These are phyloP conservation scores for Diogma glabrata DNA, from an alignment of 2,888 invertebrate species.

Conservation along the genomic window DNA sequence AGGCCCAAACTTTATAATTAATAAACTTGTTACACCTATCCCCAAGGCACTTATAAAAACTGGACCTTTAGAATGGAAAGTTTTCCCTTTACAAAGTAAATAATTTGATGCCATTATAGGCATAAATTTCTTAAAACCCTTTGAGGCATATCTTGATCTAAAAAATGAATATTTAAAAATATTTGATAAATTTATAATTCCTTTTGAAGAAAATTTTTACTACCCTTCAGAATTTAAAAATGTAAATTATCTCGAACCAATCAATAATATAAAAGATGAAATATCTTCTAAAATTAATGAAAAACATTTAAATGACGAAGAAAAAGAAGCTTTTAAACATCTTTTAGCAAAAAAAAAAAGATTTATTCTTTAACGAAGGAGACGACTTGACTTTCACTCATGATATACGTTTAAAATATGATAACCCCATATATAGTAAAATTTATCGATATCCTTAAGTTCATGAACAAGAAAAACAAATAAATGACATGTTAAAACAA, in stretches of 20 bases:
- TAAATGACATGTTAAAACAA: background rate
- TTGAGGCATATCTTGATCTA: background rate
- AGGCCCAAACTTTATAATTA: too few relatives aligned
- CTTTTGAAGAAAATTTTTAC: background rate
- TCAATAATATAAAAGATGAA: background rate
- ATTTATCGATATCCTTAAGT: background rate
- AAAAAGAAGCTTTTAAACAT: background rate
- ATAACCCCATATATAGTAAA: background rate
- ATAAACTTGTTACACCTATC: background rate
- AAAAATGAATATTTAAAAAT: background rate
- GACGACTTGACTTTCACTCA: background rate
- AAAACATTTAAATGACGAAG: background rate
- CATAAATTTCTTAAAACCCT: background rate
- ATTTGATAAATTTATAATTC: background rate
- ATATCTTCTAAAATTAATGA: background rate
- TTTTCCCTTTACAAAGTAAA: background rate
- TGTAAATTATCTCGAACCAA: background rate
- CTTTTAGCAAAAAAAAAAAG: background rate
- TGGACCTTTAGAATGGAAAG: background rate
- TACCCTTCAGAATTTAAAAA: background rate
- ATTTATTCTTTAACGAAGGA: background rate
- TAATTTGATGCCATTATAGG: background rate
- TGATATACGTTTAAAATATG: too few relatives aligned
- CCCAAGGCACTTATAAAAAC: background rate
- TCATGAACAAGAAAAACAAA: background rate